A percentile compares a stretch with the other conserved stretches of the same genome.
Conservation (phyloP, 2,113 vertebrate species). For the Mustela lutreola region DNA sequence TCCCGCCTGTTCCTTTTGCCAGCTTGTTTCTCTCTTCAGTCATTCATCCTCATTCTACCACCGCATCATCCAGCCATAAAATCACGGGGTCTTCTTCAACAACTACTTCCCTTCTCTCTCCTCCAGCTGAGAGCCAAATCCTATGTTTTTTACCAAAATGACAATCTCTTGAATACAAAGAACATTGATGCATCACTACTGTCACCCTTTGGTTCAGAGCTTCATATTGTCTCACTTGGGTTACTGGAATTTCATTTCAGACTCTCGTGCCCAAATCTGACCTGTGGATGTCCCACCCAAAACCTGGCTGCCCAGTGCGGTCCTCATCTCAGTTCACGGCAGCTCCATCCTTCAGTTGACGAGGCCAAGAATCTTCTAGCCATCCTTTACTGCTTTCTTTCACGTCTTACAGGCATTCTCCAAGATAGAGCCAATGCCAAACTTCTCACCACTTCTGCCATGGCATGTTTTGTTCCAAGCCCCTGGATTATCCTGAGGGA, state of each 20-base stretch:
- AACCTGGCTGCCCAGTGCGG: not conserved
- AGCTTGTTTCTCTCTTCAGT: not conserved
- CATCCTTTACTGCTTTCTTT: not conserved
- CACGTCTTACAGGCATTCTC: not conserved
- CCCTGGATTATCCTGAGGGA: not conserved
- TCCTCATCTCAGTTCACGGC: constrained; percentile 14
- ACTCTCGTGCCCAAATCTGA: not conserved
- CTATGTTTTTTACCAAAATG: not conserved
- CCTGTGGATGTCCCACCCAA: not conserved
- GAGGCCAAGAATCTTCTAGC: not conserved
- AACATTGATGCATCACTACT: not conserved
- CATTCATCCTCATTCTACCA: not conserved
- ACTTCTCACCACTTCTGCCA: not conserved
- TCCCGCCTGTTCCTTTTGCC: not conserved
- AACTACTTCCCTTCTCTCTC: not conserved
- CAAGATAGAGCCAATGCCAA: not conserved
- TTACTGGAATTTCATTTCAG: constrained; percentile 23
- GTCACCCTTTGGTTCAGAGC: not conserved
- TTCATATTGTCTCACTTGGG: not conserved
- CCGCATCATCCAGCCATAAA: not conserved
- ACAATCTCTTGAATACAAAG: not conserved
- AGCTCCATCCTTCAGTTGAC: not conserved
- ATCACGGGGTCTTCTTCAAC: not conserved
- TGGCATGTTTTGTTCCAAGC: not conserved
- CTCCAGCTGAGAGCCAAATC: not conserved